These are phyloP conservation scores for Liodrosophila aerea DNA, from an alignment of 2,888 invertebrate genomes.

Conservation along the genomic window DNA sequence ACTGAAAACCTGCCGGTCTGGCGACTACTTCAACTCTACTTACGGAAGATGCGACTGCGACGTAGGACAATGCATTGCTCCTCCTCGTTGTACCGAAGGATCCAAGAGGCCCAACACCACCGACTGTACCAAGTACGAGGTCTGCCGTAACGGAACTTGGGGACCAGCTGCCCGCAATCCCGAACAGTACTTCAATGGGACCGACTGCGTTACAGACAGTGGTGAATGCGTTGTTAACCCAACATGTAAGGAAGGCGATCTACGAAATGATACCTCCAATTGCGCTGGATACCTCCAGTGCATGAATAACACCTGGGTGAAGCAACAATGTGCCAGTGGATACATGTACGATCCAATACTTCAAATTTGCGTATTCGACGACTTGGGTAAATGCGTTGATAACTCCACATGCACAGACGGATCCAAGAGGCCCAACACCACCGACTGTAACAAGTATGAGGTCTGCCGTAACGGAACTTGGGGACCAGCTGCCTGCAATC, in stretches of 20 bases:
- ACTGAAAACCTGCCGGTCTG: constrained; percentile 1
- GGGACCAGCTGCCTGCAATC: constrained; percentile 1
- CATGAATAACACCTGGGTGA: neutral
- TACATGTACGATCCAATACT: no score
- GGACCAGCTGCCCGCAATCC: constrained; percentile 1
- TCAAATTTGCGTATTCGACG: neutral
- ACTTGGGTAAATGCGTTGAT: neutral
- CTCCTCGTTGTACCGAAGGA: constrained; percentile 5
- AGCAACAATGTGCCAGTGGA: neutral
- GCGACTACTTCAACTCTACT: constrained; percentile 19
- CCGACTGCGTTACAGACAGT: constrained; percentile 6
- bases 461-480: constrained; percentile 15
- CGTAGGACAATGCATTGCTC: constrained; percentile 3
- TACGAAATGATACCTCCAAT: neutral
- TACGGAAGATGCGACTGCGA: neutral
- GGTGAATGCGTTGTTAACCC: constrained; percentile 9
- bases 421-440: neutral
- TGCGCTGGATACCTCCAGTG: neutral
- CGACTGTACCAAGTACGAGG: constrained; percentile 23
- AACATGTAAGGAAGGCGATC: neutral
- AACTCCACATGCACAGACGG: constrained; percentile 6
- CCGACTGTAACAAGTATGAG: constrained; percentile 22
- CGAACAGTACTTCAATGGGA: constrained; percentile 16
- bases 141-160: constrained; percentile 16
- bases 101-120: neutral